Evolutionary conservation across 2,113 vertebrate genomes (phyloP), one percentile per base, ranked within the genome.

Genomic region (Daubentonia madagascariensis): DNA sequence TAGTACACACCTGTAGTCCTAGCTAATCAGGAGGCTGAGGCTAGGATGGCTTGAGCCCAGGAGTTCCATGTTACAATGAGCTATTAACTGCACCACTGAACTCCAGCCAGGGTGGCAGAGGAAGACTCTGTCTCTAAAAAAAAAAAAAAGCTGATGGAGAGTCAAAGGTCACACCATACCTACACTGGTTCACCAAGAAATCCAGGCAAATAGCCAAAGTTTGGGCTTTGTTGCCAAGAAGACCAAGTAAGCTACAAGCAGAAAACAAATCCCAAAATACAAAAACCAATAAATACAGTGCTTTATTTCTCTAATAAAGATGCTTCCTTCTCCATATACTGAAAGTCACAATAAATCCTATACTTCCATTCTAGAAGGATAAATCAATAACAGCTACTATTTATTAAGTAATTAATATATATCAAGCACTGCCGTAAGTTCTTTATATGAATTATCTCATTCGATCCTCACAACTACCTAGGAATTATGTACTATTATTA

Each of bases 341-440:
- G 45, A 93, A 91, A 76, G 48, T 94, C 73, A 89, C 16, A 92
- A 20, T 97, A 94, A 94, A 85, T 76, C 45, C 20, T 37, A 50
- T 25, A 94, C 17, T 91, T 83, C 43, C 37, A 70, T 80, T 96
- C 72, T 37, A 95, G 87, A 89, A 97, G 25, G 73, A 48, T 79
- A 87, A 43, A 72, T 80, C 48, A 93, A 50, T 85, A 92, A 88
- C 22, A 63, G 61, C 45, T 65, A 83, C 37, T 17, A 88, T 79
- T 91, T 94, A 70, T 68, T 87, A 22, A 92, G 25, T 73, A 94
- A 37, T 14, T 80, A 93, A 75, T 72, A 85, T n/a, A 79, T 67
- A 14, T 3, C 61, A 88, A 94, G n/a, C 50, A 89, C n/a, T 80
- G 12, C 63, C 8, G 13, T 72, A 73, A 96, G 7, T 40, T 85